Base-by-base conservation (phyloP, 2,797 vertebrate species). In the Acanthurus leucopareius region DNA sequence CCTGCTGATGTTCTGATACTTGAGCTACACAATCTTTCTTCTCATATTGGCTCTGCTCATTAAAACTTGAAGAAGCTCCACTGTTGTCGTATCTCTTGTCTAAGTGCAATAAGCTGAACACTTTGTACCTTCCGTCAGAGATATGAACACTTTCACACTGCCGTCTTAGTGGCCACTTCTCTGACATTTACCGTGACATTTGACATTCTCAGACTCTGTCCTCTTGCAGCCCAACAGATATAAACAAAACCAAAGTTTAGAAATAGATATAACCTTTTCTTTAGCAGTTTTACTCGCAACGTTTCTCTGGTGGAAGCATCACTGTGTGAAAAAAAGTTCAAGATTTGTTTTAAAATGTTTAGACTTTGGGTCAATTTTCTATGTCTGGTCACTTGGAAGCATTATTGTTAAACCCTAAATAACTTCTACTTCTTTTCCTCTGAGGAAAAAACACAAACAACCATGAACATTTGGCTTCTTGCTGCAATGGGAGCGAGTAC, bases 101-200 rank as follows among this genome's bases (percentile, higher is more conserved):
- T 44, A 20, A 71, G 44, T 5, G 54, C 35, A 35, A 10, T 19
- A 66, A 40, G 32, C 52, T 3, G 68, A 66, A 88, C 79, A 80
- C 14, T 52, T 73, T 75, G 73, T 80, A 16, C 77, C 19, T 25
- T 53, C 40, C 4, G 49, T 61, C 58, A 32, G 51, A 38, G 61
- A 72, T 59, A 69, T 42, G 28, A 61, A 71, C 67, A 63, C 65
- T 56, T 74, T 73, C 76, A 54, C 62, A 3, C 35, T 13, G 62
- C 9, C 19, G 22, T 51, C 53, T 52, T 48, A 35, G 25, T 67
- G 73, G 64, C 77, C 61, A 57, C 64, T 69, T 51, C 51, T 11
- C 73, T 91, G 85, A 85, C 82, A 91, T 90, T 92, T 86, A 78
- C 59, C 1, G 2, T 68, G 83, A 75, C 80, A 86, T 87, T 88